phyloP scores from a whole-genome alignment of 1,140 invertebrate genomes.

The Planococcus citri region DNA sequence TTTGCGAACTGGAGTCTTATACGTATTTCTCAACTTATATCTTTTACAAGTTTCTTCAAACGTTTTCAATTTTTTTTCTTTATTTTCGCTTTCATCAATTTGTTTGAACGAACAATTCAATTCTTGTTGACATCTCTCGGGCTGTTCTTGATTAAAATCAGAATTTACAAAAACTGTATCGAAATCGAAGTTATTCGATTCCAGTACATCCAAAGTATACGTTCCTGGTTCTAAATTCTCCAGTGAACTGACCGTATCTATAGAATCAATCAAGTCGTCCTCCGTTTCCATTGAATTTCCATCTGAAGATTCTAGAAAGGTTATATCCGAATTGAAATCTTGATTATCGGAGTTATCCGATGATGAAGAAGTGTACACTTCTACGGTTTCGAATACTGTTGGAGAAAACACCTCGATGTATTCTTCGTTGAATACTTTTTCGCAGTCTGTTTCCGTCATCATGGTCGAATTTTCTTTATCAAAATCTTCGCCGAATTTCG shows the following conservation, averaged over 20 bases:
- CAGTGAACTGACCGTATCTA: background rate
- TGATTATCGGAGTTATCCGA: slow-evolving; percentile 1
- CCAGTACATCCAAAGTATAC: background rate
- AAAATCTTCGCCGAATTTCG: background rate
- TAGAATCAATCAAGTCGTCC: background rate
- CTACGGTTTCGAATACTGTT: slow-evolving; percentile 4
- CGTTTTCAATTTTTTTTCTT: background rate
- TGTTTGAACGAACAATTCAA: background rate
- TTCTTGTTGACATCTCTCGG: background rate
- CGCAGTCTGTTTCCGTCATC: background rate
- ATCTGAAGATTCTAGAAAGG: background rate
- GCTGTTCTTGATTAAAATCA: background rate
- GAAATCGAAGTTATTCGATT: slow-evolving; percentile 9
- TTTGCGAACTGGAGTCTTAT: background rate
- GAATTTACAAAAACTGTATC: background rate
- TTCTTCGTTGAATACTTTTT: slow-evolving; percentile 1
- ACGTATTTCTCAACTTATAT: background rate
- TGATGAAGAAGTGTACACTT: background rate
- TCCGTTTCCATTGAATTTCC: background rate
- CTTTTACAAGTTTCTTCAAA: background rate
- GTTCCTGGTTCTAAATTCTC: slow-evolving; percentile 11
- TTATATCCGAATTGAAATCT: background rate
- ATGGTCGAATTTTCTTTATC: background rate
- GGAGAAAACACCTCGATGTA: slow-evolving; percentile 14
- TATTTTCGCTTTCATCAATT: background rate